Base-by-base conservation (phyloP, 1,140 invertebrate genomes). In the Agraylea sexmaculata region DNA sequence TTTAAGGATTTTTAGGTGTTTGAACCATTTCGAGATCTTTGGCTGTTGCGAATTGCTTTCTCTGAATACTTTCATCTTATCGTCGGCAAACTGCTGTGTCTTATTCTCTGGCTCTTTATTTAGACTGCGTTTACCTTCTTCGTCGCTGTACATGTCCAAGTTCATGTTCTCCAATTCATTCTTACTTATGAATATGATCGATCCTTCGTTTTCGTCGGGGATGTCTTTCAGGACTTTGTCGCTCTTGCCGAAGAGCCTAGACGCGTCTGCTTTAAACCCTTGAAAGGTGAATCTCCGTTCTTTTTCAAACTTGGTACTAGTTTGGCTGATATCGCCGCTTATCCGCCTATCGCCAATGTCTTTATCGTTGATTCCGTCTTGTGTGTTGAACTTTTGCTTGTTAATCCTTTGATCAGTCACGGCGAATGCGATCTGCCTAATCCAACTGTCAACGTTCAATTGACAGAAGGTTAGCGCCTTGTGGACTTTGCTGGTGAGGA, bases 391-490 rank as follows among this genome's bases (percentile, higher is more conserved):
- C 43, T 37, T 57, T 56, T 3, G 54, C 31, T 38, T 57, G 59
- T 33, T 56, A 50, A 45, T 64, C 62, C 42, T n/a, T n/a, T n/a
- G n/a, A n/a, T n/a, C 58, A 49, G 59, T 56, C 47, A 59, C 58
- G 19, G 63, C 62, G 55, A 66, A 68, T 30, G 64, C 65, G 54
- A 68, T 66, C 55, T 68, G 65, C 51, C 64, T 64, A 54, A 68
- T 66, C 65, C 65, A 66, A 53, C 64, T 63, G 58, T 68, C 65
- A 60, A 66, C 62, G 46, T 74, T 72, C 19, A 72, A 62, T 60
- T 74, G 71, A 60, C 71, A 73, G 57, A 71, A 74, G 56, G 69
- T 71, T 41, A 74, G 61, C 57, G 71, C 69, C 58, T 71, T 74
- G 50, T 73, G 71, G 31, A 74, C 68, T 51, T 69, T 69, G 7